These are phyloP conservation scores for Drosophila tristis DNA, from an alignment of 1,140 invertebrate genomes.

Conservation along the genomic window DNA sequence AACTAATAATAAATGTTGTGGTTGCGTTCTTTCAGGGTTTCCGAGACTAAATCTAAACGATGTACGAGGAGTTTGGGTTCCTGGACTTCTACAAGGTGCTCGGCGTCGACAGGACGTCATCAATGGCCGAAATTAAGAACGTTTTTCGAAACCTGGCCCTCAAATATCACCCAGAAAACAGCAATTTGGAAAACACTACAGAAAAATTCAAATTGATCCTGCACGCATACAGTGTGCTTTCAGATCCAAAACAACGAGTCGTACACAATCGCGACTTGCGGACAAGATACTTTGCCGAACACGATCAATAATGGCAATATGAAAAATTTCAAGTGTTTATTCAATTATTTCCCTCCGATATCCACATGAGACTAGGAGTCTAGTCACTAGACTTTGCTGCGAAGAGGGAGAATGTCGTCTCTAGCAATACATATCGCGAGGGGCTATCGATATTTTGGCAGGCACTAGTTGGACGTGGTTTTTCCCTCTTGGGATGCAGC, in stretches of 20 bases:
- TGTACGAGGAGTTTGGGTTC: conserved; percentile 6
- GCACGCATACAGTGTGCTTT: conserved; percentile 3
- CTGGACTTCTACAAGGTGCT: conserved; percentile 7
- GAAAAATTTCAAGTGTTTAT: too few relatives aligned
- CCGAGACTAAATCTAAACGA: background rate
- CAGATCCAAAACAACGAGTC: background rate
- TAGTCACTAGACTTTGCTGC: too few relatives aligned
- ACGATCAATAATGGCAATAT: too few relatives aligned
- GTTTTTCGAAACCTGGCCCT: background rate
- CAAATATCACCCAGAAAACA: conserved; percentile 1
- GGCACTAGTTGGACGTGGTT: conserved; percentile 2
- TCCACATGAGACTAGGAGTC: too few relatives aligned
- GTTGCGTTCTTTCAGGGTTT: too few relatives aligned
- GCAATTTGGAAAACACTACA: background rate
- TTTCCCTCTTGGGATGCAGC: conserved; percentile 1
- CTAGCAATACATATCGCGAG: background rate
- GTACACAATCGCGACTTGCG: background rate
- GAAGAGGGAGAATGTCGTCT: too few relatives aligned
- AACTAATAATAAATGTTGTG: too few relatives aligned
- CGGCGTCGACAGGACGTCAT: background rate
- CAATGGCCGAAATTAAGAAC: background rate
- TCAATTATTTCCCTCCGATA: too few relatives aligned
- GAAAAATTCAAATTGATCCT: background rate
- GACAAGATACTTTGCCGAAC: too few relatives aligned
- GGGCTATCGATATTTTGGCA: background rate